Evolutionary conservation across 2,113 vertebrate genomes (phyloP).

Genomic region (Macrotus californicus): DNA sequence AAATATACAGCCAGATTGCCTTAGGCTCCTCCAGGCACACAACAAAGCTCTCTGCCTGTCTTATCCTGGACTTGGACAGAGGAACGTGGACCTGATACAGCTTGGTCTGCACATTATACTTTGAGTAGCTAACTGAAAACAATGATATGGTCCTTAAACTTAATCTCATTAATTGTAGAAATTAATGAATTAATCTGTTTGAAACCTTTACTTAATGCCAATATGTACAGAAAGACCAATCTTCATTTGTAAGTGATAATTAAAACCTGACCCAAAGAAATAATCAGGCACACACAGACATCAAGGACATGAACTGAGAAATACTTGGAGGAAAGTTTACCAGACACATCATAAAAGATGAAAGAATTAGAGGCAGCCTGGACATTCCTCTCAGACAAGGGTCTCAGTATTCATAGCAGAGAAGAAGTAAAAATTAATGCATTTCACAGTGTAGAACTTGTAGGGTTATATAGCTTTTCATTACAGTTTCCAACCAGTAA

Average conservation of each 20-base stretch:
- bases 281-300: not conserved
- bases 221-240: not conserved
- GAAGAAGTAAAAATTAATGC: not conserved
- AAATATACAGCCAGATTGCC: not conserved
- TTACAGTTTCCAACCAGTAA: not conserved
- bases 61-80: not conserved
- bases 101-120: fast-evolving
- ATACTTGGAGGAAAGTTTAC: not conserved
- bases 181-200: not conserved
- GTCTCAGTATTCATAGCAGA: not conserved
- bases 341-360: not conserved
- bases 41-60: fast-evolving
- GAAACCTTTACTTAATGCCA: not conserved
- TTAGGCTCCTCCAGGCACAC: fast-evolving
- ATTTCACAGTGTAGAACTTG: not conserved
- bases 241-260: not conserved
- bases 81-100: fast-evolving
- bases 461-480: not conserved
- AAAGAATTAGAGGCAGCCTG: not conserved
- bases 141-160: not conserved
- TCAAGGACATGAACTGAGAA: not conserved
- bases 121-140: not conserved
- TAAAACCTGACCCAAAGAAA: not conserved
- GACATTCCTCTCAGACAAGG: not conserved
- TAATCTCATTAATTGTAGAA: not conserved